These are phyloP conservation scores for Proisotoma minuta DNA, from an alignment of 2,888 invertebrate genomes.

Conservation along the genomic window DNA sequence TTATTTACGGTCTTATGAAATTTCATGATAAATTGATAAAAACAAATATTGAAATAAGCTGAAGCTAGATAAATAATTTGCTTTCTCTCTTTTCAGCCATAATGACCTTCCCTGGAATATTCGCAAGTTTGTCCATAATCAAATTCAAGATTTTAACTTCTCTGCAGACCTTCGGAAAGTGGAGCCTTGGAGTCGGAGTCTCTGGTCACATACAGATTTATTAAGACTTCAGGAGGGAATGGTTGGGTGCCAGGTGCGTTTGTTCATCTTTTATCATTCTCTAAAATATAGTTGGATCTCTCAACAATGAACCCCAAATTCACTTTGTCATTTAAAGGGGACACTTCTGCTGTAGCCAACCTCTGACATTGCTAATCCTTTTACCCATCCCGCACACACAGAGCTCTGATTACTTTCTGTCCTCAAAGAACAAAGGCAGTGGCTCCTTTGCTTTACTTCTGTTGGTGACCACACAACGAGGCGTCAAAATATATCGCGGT, in stretches of 20 bases:
- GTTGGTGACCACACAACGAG: background rate
- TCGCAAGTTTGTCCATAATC: slow-evolving; percentile 81
- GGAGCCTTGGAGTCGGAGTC: slow-evolving; percentile 77
- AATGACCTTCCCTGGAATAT: slow-evolving; percentile 90
- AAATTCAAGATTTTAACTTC: slow-evolving; percentile 76
- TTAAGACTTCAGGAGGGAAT: slow-evolving; percentile 73
- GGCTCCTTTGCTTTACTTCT: background rate
- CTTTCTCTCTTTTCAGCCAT: slow-evolving; percentile 57
- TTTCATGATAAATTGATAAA: background rate
- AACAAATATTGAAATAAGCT: background rate
- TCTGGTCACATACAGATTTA: slow-evolving; percentile 91
- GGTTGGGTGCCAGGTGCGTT: slow-evolving; percentile 76
- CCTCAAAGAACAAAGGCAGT: background rate
- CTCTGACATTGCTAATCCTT: background rate
- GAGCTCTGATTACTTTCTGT: background rate
- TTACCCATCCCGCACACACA: background rate
- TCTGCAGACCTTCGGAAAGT: slow-evolving; percentile 64
- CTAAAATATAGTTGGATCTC: slow-evolving; percentile 3
- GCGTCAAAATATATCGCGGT: slow-evolving; percentile 2
- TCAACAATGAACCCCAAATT: background rate
- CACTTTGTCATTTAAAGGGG: background rate
- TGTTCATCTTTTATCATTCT: slow-evolving; percentile 27
- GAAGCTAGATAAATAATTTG: background rate
- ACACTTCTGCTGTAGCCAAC: background rate
- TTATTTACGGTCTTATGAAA: no score